Evolutionary conservation across 2,888 invertebrate genomes (phyloP), one percentile per base, ranked within the genome.

Genomic region (Lasioglossum zephyrum): DNA sequence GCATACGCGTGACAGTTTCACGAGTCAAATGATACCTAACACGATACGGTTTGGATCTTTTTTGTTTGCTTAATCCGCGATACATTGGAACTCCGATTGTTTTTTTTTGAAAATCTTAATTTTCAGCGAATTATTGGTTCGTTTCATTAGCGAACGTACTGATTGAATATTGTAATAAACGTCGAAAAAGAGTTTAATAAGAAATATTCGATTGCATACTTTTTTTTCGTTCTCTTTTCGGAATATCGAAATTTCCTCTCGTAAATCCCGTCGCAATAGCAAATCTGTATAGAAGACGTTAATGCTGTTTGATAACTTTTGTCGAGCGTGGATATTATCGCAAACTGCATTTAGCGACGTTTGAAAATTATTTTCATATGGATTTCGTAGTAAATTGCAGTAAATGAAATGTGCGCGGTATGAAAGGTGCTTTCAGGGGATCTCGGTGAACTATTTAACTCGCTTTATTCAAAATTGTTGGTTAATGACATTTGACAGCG

Each of bases 341-440:
- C 84, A 85, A 85, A 85, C 84, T 85, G 78, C 84, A 75, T 85
- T 85, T 79, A 84, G 75, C 84, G 57, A 84, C 75, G 84, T 85
- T 85, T 85, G 84, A 85, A 84, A 85, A 84, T 85, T 73, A 85
- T 84, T 85, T 84, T 85, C 84, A 73, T 84, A 84, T 76, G 84
- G 84, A 83, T 85, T 85, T 80, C 70, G 73, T 79, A 80, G 75
- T 77, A 85, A 84, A 85, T 84, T 79, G 85, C 84, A 85, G 79
- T 69, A 80, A 85, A 79, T 85, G 85, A 84, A 85, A 84, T 79
- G 77, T 39, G 73, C 85, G 85, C 36, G 76, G 76, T 69, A 60
- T 77, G 79, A 85, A 85, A 85, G 85, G 76, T 80, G 85, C 85
- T 85, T 85, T 85, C 84, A 84, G 79, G 73, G 79, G 76, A 84